Conservation (phyloP, 2,113 vertebrate species). For the Ifrita kowaldi region DNA sequence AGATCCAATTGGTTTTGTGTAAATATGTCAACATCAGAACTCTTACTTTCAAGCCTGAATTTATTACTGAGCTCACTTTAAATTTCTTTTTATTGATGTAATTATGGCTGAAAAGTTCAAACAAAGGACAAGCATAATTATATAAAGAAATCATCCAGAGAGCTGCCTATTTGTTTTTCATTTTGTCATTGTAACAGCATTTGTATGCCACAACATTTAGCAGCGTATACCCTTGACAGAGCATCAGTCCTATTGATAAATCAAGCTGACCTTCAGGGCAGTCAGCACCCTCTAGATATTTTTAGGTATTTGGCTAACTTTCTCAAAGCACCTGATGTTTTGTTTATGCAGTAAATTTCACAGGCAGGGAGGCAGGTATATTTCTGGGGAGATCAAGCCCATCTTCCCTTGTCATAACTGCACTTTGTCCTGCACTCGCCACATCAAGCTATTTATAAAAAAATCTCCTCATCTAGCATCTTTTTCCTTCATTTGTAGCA, state of each 20-base stretch:
- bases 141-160: background rate
- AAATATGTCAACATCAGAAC: background rate
- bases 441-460: background rate
- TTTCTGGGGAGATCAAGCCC: background rate
- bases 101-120: conserved; percentile 36
- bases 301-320: conserved; percentile 54
- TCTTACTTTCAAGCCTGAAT: background rate
- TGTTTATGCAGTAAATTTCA: conserved; percentile 51
- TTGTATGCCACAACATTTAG: background rate
- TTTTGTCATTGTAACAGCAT: background rate
- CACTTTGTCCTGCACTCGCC: background rate
- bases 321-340: conserved; percentile 36
- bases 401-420: background rate
- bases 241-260: background rate
- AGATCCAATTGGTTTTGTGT: background rate
- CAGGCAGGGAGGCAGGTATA: background rate
- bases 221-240: conserved; percentile 5
- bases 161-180: background rate
- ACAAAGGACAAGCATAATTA: conserved; percentile 31
- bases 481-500: background rate
- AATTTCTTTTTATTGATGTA: conserved; percentile 14
- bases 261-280: conserved; percentile 41
- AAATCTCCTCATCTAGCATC: background rate
- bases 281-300: conserved; percentile 33
- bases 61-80: background rate